These are phyloP conservation scores for Fregata magnificens DNA, from an alignment of 2,113 vertebrate species.

Conservation along the genomic window DNA sequence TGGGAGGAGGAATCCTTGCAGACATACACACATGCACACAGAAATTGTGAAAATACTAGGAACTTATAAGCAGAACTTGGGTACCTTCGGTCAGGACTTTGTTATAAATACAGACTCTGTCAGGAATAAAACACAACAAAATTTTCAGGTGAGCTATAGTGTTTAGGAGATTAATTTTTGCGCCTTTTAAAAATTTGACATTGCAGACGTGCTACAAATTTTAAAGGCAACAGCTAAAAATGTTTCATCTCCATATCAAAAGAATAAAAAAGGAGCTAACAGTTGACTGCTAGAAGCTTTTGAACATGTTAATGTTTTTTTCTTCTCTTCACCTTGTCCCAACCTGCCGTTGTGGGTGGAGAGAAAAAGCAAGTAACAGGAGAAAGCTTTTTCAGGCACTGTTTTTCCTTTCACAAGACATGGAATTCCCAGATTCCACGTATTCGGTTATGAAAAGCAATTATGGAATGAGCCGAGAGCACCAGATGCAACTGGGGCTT, in stretches of 20 bases:
- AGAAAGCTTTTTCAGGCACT: slow-evolving; percentile 10
- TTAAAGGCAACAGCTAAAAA: background rate
- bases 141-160: background rate
- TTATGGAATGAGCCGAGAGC: background rate
- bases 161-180: background rate
- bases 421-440: background rate
- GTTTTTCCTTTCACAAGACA: background rate
- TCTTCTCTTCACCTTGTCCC: background rate
- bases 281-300: background rate
- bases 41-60: background rate
- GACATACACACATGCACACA: background rate
- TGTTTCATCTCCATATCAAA: background rate
- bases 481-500: background rate
- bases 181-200: background rate
- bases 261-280: background rate
- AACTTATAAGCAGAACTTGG: background rate
- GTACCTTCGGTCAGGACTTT: background rate
- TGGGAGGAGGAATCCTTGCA: background rate
- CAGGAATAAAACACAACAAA: background rate
- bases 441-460: background rate
- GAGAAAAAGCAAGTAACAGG: background rate
- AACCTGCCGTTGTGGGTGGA: background rate
- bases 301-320: background rate
- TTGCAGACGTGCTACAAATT: background rate
- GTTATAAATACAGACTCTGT: background rate